These are phyloP conservation scores for Pygoscelis antarcticus DNA, from an alignment of 2,113 vertebrate genomes.

Conservation along the genomic window DNA sequence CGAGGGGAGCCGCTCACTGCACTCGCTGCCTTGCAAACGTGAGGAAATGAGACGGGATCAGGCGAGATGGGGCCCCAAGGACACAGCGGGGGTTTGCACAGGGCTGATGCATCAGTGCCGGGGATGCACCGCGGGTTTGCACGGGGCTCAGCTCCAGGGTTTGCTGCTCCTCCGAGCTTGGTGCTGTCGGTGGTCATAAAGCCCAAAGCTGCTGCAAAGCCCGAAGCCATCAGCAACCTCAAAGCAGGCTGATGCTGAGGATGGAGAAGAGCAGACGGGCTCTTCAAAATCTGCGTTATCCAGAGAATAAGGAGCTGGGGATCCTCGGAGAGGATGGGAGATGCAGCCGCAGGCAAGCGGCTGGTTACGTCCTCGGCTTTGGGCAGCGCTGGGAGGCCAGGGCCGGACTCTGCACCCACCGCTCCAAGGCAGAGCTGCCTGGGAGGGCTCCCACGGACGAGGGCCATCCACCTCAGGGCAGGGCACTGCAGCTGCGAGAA, in stretches of 20 bases:
- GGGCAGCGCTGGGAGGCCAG: not conserved
- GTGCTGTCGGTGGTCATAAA: not conserved
- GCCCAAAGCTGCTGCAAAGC: not conserved
- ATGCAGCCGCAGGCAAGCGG: not conserved
- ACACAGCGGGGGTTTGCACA: accelerated
- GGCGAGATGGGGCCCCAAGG: not conserved
- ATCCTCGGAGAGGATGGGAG: not conserved
- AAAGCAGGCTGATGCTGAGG: not conserved
- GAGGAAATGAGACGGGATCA: not conserved
- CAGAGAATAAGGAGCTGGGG: not conserved
- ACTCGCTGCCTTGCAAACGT: not conserved
- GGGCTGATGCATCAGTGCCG: not conserved
- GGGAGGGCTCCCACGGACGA: not conserved
- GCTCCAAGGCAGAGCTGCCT: not conserved
- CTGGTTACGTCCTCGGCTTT: not conserved
- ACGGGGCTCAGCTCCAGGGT: not conserved
- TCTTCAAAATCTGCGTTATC: not conserved
- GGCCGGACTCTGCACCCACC: accelerated
- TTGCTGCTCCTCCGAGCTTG: not conserved
- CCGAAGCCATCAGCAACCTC: not conserved
- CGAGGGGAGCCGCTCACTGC: accelerated
- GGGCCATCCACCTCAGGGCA: not conserved
- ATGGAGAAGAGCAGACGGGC: not conserved
- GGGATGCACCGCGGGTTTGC: not conserved
- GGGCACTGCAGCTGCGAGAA: not conserved